Base-by-base conservation (phyloP, 2,797 vertebrate genomes). In the Microcaecilia unicolor region DNA sequence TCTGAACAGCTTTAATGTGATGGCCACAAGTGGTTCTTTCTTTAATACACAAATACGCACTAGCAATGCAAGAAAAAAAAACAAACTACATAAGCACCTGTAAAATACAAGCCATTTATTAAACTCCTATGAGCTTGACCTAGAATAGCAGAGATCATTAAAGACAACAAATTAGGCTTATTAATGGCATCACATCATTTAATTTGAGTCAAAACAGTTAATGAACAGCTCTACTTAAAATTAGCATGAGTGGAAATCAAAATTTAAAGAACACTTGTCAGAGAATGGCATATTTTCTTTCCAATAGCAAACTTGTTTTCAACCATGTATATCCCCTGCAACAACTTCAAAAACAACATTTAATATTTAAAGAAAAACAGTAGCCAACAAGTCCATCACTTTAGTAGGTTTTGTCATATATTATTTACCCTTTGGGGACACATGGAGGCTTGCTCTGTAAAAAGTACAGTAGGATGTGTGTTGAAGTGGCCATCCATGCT, bases 291-390 rank as follows among this genome's bases (percentile, higher is more conserved):
- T 40, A 48, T 55, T 73, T 71, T 49, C 56, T 61, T 69, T 67
- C 51, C 48, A 72, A 64, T 26, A 41, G 41, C 48, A 62, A 78
- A 70, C n/a, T n/a, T 67, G 51, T 50, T 24, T 47, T 62, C 48
- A 62, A 58, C 42, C 34, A 22, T 60, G 53, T 44, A 44, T 34
- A 66, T 51, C 72, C 72, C n/a, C 52, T n/a, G n/a, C 70, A 67
- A 67, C 37, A 57, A 64, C 74, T n/a, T n/a, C n/a, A n/a, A n/a
- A n/a, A n/a, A n/a, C 64, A 69, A 72, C 65, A 57, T 61, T 74
- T 72, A 76, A 78, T 76, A 73, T 75, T 78, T 77, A 76, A 79
- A 74, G 64, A 58, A 78, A 73, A 72, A 65, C 62, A 30, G 63
- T 51, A 59, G 51, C 66, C 52, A 64, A 67, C 48, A 34, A 28